A percentile compares a stretch with the other conserved stretches of the same genome.
phyloP scores from a whole-genome alignment of 2,888 invertebrate genomes.

The Dryadula phaetusa region DNA sequence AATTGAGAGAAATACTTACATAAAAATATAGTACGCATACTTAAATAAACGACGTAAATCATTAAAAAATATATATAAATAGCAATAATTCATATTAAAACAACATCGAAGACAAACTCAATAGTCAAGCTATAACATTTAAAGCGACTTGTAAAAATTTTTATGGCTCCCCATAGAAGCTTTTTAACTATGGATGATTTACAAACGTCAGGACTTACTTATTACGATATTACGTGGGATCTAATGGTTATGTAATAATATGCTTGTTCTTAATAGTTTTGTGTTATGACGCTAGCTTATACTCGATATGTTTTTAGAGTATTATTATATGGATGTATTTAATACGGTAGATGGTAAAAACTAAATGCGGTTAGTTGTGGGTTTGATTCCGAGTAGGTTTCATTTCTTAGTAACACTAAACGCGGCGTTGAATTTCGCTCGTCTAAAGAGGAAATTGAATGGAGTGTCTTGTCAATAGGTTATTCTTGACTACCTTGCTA shows the following conservation, averaged over 20 bases:
- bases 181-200: constrained; percentile 44
- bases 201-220: constrained; percentile 44
- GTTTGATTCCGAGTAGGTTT: too few relatives aligned
- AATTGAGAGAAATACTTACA: too few relatives aligned
- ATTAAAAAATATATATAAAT: constrained; percentile 4
- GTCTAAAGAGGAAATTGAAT: too few relatives aligned
- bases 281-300: constrained; percentile 43
- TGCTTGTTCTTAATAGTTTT: constrained; percentile 47
- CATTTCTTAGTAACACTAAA: too few relatives aligned
- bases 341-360: too few relatives aligned
- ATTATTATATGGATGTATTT: constrained; percentile 23
- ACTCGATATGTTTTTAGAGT: constrained; percentile 35
- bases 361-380: too few relatives aligned
- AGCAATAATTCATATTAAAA: constrained; percentile 2
- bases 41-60: neutral
- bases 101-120: constrained; percentile 20
- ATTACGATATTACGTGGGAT: constrained; percentile 47
- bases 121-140: constrained; percentile 10
- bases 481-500: too few relatives aligned
- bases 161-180: constrained; percentile 36
- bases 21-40: neutral
- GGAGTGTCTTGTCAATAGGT: too few relatives aligned
- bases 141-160: constrained; percentile 36
- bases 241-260: constrained; percentile 49
- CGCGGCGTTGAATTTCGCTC: too few relatives aligned